phyloP scores from a whole-genome alignment of 2,888 invertebrate species.

The Deilephila porcellus region DNA sequence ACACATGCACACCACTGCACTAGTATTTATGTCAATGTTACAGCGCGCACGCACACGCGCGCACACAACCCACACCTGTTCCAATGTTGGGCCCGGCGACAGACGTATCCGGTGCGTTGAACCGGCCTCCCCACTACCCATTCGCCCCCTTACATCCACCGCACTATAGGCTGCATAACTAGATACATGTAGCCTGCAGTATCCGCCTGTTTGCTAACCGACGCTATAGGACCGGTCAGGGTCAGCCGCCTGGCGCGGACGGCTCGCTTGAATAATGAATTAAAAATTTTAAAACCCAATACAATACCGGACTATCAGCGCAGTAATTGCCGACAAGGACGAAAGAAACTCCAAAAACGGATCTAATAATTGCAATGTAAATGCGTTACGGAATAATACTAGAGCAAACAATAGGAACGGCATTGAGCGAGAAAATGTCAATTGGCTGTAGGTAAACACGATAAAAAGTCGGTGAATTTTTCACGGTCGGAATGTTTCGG shows the following conservation, averaged over 20 bases:
- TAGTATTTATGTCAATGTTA: conserved; percentile 83
- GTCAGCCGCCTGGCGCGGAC: conserved; percentile 53
- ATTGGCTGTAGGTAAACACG: conserved; percentile 27
- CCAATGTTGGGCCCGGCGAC: conserved; percentile 69
- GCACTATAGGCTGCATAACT: conserved; percentile 38
- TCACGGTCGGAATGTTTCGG: conserved; percentile 70
- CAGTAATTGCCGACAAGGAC: conserved; percentile 23
- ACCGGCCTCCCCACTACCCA: conserved; percentile 62
- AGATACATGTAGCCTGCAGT: conserved; percentile 53
- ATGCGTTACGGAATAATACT: conserved; percentile 20
- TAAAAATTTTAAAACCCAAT: not conserved
- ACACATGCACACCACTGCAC: conserved; percentile 58
- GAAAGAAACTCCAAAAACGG: conserved; percentile 13
- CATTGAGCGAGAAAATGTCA: conserved; percentile 17
- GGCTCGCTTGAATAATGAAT: conserved; percentile 45
- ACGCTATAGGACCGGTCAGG: conserved; percentile 62
- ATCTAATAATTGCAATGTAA: conserved; percentile 19
- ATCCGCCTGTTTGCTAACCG: conserved; percentile 62
- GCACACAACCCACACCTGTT: conserved; percentile 65
- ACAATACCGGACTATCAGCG: conserved; percentile 21
- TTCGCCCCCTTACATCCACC: conserved; percentile 50
- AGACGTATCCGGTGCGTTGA: conserved; percentile 83
- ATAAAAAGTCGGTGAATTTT: conserved; percentile 43
- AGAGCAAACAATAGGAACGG: conserved; percentile 15
- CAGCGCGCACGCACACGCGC: conserved; percentile 58